phyloP scores from a whole-genome alignment of 1,140 invertebrate species.

The Acyrthosiphon pisum region DNA sequence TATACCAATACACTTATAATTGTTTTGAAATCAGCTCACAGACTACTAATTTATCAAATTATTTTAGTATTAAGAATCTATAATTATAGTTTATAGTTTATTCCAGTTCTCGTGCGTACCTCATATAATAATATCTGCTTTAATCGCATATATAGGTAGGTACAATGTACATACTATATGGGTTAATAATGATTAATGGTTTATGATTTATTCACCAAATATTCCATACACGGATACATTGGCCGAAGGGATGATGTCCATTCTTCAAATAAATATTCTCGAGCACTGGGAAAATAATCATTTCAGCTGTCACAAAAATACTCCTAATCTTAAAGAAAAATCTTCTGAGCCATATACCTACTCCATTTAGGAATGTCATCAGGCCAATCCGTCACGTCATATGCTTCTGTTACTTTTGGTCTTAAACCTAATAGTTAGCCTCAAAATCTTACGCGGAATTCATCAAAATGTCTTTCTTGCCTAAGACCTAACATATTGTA shows the following conservation, averaged over 20 bases:
- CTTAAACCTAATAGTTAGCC: no score
- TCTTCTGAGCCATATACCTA: neutral
- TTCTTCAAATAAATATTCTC: neutral
- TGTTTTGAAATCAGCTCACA: neutral
- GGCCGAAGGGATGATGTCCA: neutral
- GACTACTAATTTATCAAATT: neutral
- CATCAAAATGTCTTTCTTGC: neutral
- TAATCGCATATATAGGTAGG: neutral
- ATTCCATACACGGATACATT: neutral
- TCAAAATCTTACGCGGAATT: neutral
- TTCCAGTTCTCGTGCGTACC: neutral
- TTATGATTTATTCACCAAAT: neutral
- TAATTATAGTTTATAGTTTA: no score
- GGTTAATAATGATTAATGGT: no score
- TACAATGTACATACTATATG: no score
- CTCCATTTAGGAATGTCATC: neutral
- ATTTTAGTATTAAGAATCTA: neutral
- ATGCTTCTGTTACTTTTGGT: neutral
- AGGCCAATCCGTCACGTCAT: neutral
- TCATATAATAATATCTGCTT: neutral
- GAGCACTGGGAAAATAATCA: neutral
- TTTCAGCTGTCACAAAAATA: neutral
- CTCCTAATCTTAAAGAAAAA: neutral
- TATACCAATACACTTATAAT: no score
- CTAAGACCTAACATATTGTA: no score